Percentiles rank a stretch among this genome's conserved stretches.
Evolutionary conservation across 2,797 vertebrate species (phyloP).

Genomic region (Mormyrus hasselquistii): DNA sequence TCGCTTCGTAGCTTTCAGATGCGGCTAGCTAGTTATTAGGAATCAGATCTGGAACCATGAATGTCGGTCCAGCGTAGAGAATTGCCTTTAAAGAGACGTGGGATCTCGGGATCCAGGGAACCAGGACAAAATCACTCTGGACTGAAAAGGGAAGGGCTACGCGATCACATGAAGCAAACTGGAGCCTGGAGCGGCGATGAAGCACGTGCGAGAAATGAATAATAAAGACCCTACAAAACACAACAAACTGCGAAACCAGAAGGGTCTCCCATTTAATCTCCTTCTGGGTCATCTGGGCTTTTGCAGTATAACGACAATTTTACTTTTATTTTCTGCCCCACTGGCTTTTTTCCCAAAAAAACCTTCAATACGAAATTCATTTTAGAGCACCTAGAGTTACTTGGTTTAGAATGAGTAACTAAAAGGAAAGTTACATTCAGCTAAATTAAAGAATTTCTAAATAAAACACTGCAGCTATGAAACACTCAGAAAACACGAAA

Average conservation of each 20-base stretch:
- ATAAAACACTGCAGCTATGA: not conserved
- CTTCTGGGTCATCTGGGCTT: not conserved
- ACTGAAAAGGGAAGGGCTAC: not conserved
- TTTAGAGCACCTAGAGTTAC: not conserved
- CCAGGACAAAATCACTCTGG: not conserved
- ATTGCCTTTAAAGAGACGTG: not conserved
- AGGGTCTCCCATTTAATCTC: not conserved
- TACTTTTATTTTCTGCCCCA: not conserved
- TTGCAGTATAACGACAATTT: not conserved
- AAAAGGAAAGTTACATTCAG: not conserved
- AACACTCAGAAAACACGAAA: not conserved
- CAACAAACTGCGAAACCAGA: not conserved
- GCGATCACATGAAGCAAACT: not conserved
- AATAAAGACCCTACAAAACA: not conserved
- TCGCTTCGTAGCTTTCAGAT: not conserved
- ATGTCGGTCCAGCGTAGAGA: not conserved
- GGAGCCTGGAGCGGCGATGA: not conserved
- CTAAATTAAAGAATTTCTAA: not conserved
- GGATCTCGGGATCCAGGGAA: not conserved
- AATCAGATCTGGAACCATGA: not conserved
- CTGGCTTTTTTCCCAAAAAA: not conserved
- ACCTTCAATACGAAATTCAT: not conserved
- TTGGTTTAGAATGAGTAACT: not conserved
- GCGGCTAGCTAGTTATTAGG: not conserved
- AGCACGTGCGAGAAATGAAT: not conserved